Evolutionary conservation across 2,797 vertebrate genomes (phyloP), one percentile per base, ranked within the genome.

Genomic region (Ctenochaetus hawaiiensis): DNA sequence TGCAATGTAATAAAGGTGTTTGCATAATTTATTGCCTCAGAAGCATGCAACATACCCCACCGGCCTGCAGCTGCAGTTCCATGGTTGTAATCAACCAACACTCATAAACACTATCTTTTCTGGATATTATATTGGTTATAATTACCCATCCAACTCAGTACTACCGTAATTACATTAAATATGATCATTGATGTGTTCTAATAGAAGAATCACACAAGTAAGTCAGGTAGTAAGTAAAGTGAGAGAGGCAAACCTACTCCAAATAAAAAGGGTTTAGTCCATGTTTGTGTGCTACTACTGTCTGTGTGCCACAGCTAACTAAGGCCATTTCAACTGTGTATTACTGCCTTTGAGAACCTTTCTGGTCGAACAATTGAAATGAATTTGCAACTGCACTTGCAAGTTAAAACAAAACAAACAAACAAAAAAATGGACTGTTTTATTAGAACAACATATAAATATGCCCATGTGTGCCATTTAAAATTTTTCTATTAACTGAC

Each of bases 1-100:
- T 75, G 44, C 22, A n/a, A 67, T 72, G 45, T 58, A 45, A 51
- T 67, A 44, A 75, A 10, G 26, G 51, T 9, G 18, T 23, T 51
- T 67, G 51, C 16, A 22, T 75, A 34, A 67, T 52, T 23, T 26
- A 67, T 6, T 12, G 48, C 2, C 17, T 23, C 0, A 2, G 26
- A 64, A 65, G 65, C 60, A 59, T 5, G 14, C 52, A 23, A 26
- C 44, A 30, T 16, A 52, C 52, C 45, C 45, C 1, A 6, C 22
- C 44, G 49, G 41, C 59, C 45, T 58, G 59, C 20, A 20, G 52
- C 53, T 26, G 34, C 43, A 66, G 61, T 44, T 41, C 3, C 17
- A 16, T 26, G 6, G 12, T 39, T 11, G 12, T 45, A 45, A 41
- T 54, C 26, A 54, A 37, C 44, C 53, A 41, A 26, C 49, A 67